Conservation (phyloP, 1,140 invertebrate species). For the Wiebesia pumilae region DNA sequence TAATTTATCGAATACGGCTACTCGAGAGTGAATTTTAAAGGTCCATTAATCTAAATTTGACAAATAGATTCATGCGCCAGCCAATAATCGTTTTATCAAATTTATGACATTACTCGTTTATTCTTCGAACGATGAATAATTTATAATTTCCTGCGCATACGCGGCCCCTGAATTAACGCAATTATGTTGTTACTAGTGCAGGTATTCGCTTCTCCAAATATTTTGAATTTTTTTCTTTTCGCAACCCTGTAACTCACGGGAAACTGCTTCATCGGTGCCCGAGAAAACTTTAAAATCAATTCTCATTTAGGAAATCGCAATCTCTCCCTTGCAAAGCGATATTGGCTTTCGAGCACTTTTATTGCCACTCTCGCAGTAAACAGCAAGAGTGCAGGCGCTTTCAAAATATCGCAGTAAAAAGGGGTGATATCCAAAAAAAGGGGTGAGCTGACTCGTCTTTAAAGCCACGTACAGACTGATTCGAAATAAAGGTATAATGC, state of each 20-base stretch:
- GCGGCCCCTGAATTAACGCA: neutral
- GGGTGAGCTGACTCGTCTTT: neutral
- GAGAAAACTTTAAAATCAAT: neutral
- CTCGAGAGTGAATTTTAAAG: neutral
- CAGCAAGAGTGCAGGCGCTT: no score
- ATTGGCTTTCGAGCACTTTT: slow-evolving; percentile 41
- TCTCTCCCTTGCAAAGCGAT: slow-evolving; percentile 6
- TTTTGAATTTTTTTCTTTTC: neutral
- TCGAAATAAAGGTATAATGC: slow-evolving; percentile 52
- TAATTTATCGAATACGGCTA: neutral
- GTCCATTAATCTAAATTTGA: neutral
- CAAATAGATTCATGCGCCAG: neutral
- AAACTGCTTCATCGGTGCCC: neutral
- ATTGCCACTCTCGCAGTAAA: neutral
- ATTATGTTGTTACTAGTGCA: neutral
- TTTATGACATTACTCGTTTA: neutral
- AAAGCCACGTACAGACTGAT: neutral
- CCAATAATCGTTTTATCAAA: neutral
- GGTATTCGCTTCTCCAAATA: neutral
- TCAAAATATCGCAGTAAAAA: slow-evolving; percentile 7
- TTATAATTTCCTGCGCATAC: slow-evolving; percentile 9
- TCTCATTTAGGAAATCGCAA: neutral
- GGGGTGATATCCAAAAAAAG: slow-evolving; percentile 4
- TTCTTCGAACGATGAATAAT: neutral
- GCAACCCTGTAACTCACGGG: neutral